A percentile compares a stretch with the other conserved stretches of the same genome.
These are phyloP conservation scores for Pseudomyrmex gracilis DNA, from an alignment of 1,140 invertebrate species.

Conservation along the genomic window DNA sequence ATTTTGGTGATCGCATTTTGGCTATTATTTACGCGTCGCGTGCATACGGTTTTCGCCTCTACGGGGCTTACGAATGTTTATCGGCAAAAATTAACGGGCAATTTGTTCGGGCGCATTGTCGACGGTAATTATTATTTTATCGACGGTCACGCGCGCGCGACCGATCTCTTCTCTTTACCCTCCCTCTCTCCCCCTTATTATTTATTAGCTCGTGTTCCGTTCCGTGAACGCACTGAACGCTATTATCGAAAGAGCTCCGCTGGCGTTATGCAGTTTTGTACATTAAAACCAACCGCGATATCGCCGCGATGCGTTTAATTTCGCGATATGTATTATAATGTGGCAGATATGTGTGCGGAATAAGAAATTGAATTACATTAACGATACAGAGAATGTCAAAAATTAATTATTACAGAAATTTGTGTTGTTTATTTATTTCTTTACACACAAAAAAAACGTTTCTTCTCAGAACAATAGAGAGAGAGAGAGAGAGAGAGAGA, in stretches of 20 bases:
- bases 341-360: conserved; percentile 19
- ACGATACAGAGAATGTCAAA: background rate
- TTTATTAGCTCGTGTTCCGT: conserved; percentile 67
- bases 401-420: background rate
- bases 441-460: background rate
- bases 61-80: conserved; percentile 81
- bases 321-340: conserved; percentile 12
- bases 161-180: conserved; percentile 61
- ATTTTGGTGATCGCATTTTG: conserved; percentile 78
- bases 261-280: conserved; percentile 54
- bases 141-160: conserved; percentile 72
- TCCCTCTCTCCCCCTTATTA: conserved; percentile 61
- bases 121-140: conserved; percentile 83
- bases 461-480: background rate
- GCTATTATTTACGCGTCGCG: conserved; percentile 79
- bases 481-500: too few relatives aligned
- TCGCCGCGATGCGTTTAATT: conserved; percentile 45
- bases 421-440: background rate
- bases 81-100: conserved; percentile 83
- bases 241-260: conserved; percentile 54
- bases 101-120: conserved; percentile 80
- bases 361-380: conserved; percentile 17
- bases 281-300: conserved; percentile 54
- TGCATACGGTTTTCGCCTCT: conserved; percentile 77
- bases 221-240: conserved; percentile 44